Conservation (phyloP, 2,888 invertebrate genomes). For the Hirtodrosophila alboralis region DNA sequence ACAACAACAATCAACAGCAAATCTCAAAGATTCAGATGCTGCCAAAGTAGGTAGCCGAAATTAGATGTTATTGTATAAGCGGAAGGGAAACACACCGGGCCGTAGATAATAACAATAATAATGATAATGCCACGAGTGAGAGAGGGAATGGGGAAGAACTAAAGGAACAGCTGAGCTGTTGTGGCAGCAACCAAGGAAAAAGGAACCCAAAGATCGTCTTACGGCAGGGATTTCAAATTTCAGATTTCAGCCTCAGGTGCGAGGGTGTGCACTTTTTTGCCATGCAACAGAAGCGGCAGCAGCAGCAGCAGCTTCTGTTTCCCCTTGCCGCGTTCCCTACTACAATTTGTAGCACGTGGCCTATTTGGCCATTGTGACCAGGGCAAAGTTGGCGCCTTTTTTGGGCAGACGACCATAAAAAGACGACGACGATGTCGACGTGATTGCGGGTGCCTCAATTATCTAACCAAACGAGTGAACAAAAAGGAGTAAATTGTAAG, state of each 20-base stretch:
- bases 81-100: conserved; percentile 78
- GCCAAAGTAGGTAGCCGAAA: conserved; percentile 67
- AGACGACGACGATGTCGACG: conserved; percentile 23
- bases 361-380: conserved; percentile 65
- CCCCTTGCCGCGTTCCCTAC: conserved; percentile 11
- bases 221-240: conserved; percentile 72
- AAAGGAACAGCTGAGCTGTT: conserved; percentile 45
- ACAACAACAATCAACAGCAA: conserved; percentile 56
- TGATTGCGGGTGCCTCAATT: conserved; percentile 61
- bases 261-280: conserved; percentile 72
- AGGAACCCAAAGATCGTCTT: conserved; percentile 54
- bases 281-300: conserved; percentile 43
- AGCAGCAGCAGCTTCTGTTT: conserved; percentile 30
- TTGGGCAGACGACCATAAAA: conserved; percentile 54
- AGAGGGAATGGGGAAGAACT: background rate
- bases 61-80: conserved; percentile 80
- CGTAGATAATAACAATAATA: conserved; percentile 79
- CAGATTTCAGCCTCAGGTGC: conserved; percentile 71
- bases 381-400: conserved; percentile 78
- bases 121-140: conserved; percentile 51
- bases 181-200: conserved; percentile 26
- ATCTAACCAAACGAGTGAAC: conserved; percentile 48
- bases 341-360: conserved; percentile 77
- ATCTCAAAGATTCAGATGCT: conserved; percentile 51
- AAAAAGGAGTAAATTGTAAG: conserved; percentile 37